Evolutionary conservation across 2,888 invertebrate genomes (phyloP), one percentile per base, ranked within the genome.

Genomic region (Synanthedon vespiformis): DNA sequence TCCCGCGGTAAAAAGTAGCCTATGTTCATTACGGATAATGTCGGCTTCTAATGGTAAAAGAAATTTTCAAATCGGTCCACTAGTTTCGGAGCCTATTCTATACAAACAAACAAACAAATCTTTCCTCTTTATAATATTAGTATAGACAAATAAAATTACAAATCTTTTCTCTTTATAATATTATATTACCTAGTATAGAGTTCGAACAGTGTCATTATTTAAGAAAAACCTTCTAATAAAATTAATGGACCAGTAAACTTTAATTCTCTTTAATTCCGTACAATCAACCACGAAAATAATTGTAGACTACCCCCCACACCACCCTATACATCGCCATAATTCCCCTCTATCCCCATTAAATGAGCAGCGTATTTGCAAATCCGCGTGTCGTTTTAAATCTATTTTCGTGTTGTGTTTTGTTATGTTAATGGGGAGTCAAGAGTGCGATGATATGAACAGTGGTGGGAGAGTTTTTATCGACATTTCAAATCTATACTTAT

Each of bases 371-470:
- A 16, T 48, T 48, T 8, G 48, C 48, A 48, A 48, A 40, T 40
- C 51, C 41, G 67, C 74, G 74, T 73, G 75, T 67, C 74, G 70
- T 68, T 75, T 67, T 80, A 80, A 83, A 81, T 81, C 79, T 71
- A 82, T 82, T 81, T 75, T 69, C 77, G 67, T 78, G 80, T 70
- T 57, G 57, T 63, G 67, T 71, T 48, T 80, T 81, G 81, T 74
- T 62, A 81, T 84, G 80, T 70, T 76, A 77, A 82, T 82, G 72
- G 11, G 16, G 48, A 18, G 48, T 48, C 22, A 48, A 48, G 16
- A 48, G n/a, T n/a, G 12, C 48, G 48, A 48, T 44, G 44, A 48
- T 48, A 16, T 59, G 58, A 54, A 53, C 62, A 57, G 62, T 58
- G 61, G 56, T 59, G 56, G 52, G 49, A 18, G 13, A 40, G 10